These are phyloP conservation scores for Notodonta ziczac DNA, from an alignment of 2,888 invertebrate genomes.

Conservation along the genomic window DNA sequence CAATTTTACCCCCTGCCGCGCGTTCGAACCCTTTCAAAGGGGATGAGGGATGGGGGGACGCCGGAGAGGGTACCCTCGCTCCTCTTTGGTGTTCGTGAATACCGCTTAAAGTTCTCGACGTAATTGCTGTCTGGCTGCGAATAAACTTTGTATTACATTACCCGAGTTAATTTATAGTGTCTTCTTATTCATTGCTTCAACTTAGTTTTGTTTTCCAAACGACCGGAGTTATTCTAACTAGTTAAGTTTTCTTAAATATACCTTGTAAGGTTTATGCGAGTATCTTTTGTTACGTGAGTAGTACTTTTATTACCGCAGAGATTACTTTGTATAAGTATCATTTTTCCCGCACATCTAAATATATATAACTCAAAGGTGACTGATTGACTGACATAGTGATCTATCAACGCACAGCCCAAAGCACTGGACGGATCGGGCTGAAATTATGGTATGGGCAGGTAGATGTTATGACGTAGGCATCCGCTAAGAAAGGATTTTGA, in stretches of 20 bases:
- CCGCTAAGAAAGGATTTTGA: too few species aligned
- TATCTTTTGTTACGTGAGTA: constrained; percentile 1
- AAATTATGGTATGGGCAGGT: too few species aligned
- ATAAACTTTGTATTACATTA: constrained; percentile 83
- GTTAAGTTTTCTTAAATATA: constrained; percentile 44
- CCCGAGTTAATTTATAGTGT: constrained; percentile 79
- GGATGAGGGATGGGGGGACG: constrained; percentile 50
- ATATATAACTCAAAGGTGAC: too few species aligned
- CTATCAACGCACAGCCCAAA: too few species aligned
- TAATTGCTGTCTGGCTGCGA: constrained; percentile 82
- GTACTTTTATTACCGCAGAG: background rate
- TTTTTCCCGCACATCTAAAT: background rate
- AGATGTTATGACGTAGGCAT: too few species aligned
- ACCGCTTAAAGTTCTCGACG: constrained; percentile 77
- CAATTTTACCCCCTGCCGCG: constrained; percentile 64
- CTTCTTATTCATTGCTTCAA: constrained; percentile 76
- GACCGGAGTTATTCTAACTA: constrained; percentile 57
- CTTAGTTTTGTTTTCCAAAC: constrained; percentile 69
- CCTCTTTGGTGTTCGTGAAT: constrained; percentile 77
- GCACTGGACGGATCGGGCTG: too few species aligned
- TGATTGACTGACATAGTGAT: too few species aligned
- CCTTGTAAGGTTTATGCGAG: constrained; percentile 10
- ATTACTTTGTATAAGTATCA: background rate
- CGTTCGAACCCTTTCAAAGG: constrained; percentile 67
- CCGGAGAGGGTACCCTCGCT: constrained; percentile 44